These are phyloP conservation scores for Panulirus ornatus DNA, from an alignment of 1,140 invertebrate genomes.

Conservation along the genomic window DNA sequence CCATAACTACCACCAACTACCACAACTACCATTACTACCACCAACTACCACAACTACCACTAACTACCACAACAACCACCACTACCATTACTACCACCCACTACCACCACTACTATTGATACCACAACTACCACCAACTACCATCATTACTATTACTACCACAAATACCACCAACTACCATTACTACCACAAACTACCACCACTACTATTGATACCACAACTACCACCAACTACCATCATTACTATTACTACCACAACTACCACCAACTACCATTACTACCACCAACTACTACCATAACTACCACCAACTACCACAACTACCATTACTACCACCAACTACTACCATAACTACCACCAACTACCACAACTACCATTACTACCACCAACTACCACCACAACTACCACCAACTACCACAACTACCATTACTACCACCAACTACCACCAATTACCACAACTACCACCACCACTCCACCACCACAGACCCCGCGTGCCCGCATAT, in stretches of 20 bases:
- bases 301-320: not conserved
- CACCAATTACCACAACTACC: not conserved
- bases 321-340: not conserved
- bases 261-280: not conserved
- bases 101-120: no score
- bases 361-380: not conserved
- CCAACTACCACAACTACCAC: no score
- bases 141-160: no score
- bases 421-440: not conserved
- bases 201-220: no score
- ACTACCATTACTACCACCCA: no score
- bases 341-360: not conserved
- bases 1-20: no score
- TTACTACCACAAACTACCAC: no score
- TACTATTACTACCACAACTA: not conserved
- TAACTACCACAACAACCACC: no score
- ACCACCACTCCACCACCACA: slow-evolving; percentile 1
- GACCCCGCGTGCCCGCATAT: slow-evolving; percentile 11
- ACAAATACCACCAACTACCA: no score
- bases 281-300: not conserved
- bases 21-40: no score
- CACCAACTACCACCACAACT: not conserved
- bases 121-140: no score
- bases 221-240: no score
- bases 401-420: not conserved